Evolutionary conservation across 2,113 vertebrate species (phyloP), one percentile per base, ranked within the genome.

Genomic region (Pavo muticus): DNA sequence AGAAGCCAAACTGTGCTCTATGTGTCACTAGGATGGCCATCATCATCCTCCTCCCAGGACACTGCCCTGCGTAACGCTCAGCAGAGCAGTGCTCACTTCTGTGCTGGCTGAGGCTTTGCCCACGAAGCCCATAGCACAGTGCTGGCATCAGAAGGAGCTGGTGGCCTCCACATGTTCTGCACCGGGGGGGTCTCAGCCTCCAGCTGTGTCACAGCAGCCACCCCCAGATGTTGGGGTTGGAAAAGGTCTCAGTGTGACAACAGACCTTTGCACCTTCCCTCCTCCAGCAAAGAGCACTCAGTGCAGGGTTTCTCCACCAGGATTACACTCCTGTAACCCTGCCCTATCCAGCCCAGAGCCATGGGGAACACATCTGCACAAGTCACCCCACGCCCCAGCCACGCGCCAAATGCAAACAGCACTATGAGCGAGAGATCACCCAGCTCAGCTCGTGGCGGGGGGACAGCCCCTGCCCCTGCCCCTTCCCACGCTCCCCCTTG

Each of bases 101-200:
- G 24, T 23, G 11, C 45, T n/a, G 8, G 2, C 48, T 0, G n/a
- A 45, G 32, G 35, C 68, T 63, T 37, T 47, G 77, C 63, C 29
- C 2, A 0, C 23, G 10, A 47, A 86, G 39, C 14, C 30, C 3
- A 50, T 25, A 60, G 50, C 44, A 3, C 37, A 64, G 10, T 0
- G 11, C 48, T 11, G 3, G 48, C 0, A 9, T 0, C 11, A 54
- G 52, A 40, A 44, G 20, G 65, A 67, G 39, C 68, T 52, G 54
- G 19, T 9, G 27, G 56, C 19, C 56, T 52, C 40, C 1, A 23
- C 8, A 1, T 1, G 50, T 7, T 78, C 74, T 10, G 10, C 0
- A 6, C 37, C 74, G 23, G 40, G 48, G 82, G 82, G 56, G 10
- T 61, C 63, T 61, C 63, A 54, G 42, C 65, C 83, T 88, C 42